A percentile compares a stretch with the other conserved stretches of the same genome.
Conservation (phyloP, 2,113 vertebrate species). For the Lepidothrix coronata region DNA sequence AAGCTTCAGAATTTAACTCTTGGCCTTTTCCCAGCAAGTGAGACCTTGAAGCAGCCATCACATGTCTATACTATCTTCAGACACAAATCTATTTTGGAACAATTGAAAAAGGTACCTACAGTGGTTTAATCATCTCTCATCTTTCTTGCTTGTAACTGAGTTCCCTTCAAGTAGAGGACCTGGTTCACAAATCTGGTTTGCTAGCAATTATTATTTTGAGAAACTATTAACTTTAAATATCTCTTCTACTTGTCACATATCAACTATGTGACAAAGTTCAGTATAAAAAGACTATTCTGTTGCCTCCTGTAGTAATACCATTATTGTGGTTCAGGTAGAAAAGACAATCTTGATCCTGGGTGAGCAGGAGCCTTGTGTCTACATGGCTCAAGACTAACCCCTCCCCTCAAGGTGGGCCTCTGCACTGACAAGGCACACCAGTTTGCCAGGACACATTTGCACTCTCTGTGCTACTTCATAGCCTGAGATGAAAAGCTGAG, state of each 20-base stretch:
- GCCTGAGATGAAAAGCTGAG: not conserved
- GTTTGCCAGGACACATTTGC: not conserved
- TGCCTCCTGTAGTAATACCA: not conserved
- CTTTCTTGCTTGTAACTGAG: not conserved
- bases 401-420: rapidly evolving
- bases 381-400: not conserved
- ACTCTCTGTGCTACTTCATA: rapidly evolving
- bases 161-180: not conserved
- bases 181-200: not conserved
- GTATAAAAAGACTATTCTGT: not conserved
- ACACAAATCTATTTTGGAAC: not conserved
- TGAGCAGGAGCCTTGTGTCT: not conserved
- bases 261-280: not conserved
- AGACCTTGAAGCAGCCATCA: not conserved
- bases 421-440: not conserved
- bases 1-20: not conserved
- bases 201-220: not conserved
- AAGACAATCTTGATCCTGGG: not conserved
- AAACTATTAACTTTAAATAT: not conserved
- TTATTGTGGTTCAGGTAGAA: not conserved
- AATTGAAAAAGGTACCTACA: not conserved
- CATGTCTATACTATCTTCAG: rapidly evolving
- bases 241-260: not conserved
- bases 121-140: not conserved
- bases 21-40: not conserved